Percentiles rank a stretch among this genome's conserved stretches.
Evolutionary conservation across 2,797 vertebrate species (phyloP).

Genomic region (Protosalanx chinensis): DNA sequence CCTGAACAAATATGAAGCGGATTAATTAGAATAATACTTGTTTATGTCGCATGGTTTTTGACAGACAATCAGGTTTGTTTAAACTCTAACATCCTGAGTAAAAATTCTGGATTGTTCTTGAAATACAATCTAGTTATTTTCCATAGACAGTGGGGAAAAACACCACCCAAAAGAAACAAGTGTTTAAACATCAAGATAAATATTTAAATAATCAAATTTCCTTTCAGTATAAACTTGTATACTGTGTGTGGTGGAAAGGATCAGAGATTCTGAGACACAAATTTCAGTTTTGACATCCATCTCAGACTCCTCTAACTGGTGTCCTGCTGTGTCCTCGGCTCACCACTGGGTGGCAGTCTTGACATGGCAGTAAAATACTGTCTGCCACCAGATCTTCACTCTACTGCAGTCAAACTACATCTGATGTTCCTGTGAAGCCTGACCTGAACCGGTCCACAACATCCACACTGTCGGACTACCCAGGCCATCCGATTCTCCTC

Average conservation of each 20-base stretch:
- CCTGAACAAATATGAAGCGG: background rate
- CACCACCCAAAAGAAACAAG: background rate
- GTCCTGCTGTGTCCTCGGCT: conserved; percentile 22
- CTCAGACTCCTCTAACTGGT: background rate
- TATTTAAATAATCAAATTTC: background rate
- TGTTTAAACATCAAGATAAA: conserved; percentile 2
- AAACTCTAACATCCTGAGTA: background rate
- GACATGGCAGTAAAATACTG: conserved; percentile 47
- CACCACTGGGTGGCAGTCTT: conserved; percentile 60
- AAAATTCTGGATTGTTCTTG: background rate
- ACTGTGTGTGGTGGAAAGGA: background rate
- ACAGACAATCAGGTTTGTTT: background rate
- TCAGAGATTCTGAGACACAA: background rate
- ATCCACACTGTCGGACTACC: too few relatives aligned
- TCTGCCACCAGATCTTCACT: background rate
- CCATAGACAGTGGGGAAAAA: conserved; percentile 8
- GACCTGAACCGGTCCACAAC: too few relatives aligned
- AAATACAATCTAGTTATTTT: background rate
- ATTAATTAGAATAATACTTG: background rate
- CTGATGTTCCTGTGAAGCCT: too few relatives aligned
- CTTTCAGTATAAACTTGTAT: background rate
- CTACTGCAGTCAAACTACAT: background rate
- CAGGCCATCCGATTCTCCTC: too few relatives aligned
- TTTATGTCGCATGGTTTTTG: background rate
- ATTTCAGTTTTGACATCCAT: background rate